Base-by-base conservation (phyloP, 30 jellyfish, hydroid and myxozoan genomes). In the Aurelia aurita complex sp. Pacific region DNA sequence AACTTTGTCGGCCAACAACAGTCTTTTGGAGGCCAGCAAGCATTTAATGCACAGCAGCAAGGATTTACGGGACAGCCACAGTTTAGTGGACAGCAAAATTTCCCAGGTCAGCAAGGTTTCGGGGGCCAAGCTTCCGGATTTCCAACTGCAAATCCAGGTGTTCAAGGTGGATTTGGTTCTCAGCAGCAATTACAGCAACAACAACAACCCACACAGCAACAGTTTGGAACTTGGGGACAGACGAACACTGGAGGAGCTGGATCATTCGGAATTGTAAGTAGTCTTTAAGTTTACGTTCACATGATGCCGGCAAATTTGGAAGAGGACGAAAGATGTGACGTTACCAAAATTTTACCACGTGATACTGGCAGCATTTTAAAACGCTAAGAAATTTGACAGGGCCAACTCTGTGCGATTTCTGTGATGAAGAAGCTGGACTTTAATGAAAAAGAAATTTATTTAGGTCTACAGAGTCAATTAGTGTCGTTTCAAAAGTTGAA, bases 221-320 rank as follows among this genome's bases (percentile, higher is more conserved):
- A 67, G 69, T 83, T 90, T 76, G 97, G 97, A 51, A 52, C 90
- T 10, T 90, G 94, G 97, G 91, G 82, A 34, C 90, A 67, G 55
- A 17, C 93, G 7, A 73, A 50, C 50, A 42, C 19, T 10, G 62
- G 57, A 60, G 87, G 87, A 63, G 63, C 73, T 38, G 93, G 93
- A 17, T 18, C 87, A 6, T 73, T 73, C 55, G 93, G 93, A 63
- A 84, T 84, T 88, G 93, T 84, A 73, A 60, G 77, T n/a, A 50
- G 8, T 36, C 46, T 72, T 33, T 5, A 46, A 46, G 57, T 46
- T 9, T 6, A 46, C 8, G 6, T 40, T 40, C 50, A 38, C 29
- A 23, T 23, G 50, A 38, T 38, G 50, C 3, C 5, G 50, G 50
- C 50, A 38, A 2, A 38, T 38, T 38, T 38, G 3, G 50, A 4